A percentile compares a stretch with the other conserved stretches of the same genome.
These are phyloP conservation scores for Physella acuta DNA, from an alignment of 1,140 invertebrate species.

Conservation along the genomic window DNA sequence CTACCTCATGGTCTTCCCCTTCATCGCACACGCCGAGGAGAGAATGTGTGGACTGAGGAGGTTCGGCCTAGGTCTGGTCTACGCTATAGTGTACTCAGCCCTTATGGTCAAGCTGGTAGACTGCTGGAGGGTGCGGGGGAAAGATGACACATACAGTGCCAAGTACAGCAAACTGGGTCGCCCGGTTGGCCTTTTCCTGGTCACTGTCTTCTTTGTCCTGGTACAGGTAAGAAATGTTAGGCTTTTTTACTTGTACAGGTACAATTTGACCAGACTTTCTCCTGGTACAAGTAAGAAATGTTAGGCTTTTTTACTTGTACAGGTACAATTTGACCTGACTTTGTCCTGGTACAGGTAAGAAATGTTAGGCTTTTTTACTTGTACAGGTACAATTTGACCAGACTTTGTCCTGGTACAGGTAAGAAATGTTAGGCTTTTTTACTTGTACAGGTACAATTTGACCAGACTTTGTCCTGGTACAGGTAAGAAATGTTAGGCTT, in stretches of 20 bases:
- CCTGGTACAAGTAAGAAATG: no score
- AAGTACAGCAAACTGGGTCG: constrained; percentile 54
- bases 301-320: no score
- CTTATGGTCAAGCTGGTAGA: constrained; percentile 63
- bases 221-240: no score
- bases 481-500: no score
- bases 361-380: no score
- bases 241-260: no score
- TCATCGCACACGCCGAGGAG: constrained; percentile 60
- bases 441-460: no score
- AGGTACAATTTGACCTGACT: no score
- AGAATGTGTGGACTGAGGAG: constrained; percentile 60
- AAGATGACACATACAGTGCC: constrained; percentile 49
- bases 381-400: no score
- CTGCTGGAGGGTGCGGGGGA: constrained; percentile 54
- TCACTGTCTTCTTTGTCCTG: constrained; percentile 54
- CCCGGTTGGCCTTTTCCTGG: constrained; percentile 59
- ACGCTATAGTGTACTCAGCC: constrained; percentile 60
- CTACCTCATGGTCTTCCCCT: constrained; percentile 62
- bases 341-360: constrained; percentile 61
- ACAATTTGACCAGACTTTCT: no score
- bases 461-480: constrained; percentile 60
- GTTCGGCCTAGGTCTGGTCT: constrained; percentile 59
- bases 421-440: no score
- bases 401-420: no score